Conservation (phyloP, 2,797 vertebrate genomes). For the Vespertilio murinus region DNA sequence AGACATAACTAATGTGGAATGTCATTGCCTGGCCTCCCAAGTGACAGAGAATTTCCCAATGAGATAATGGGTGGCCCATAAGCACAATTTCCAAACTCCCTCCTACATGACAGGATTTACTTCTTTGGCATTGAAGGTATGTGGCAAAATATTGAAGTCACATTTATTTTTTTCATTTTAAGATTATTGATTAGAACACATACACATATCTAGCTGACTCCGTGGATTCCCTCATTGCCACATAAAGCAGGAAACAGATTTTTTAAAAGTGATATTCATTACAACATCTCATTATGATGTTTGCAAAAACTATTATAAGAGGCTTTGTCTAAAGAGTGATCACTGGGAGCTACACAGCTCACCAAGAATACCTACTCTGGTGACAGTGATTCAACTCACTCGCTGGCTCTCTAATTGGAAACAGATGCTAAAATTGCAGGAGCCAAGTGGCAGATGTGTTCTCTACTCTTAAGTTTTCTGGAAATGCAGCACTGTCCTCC, state of each 20-base stretch:
- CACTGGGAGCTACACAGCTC: neutral
- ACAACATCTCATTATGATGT: neutral
- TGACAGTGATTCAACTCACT: neutral
- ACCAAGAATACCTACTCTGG: neutral
- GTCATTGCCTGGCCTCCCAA: neutral
- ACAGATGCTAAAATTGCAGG: neutral
- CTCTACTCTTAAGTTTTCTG: neutral
- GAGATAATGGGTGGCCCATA: neutral
- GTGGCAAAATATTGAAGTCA: neutral
- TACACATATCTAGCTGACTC: neutral
- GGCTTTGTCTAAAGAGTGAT: neutral
- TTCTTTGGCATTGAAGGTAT: neutral
- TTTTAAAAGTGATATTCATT: neutral
- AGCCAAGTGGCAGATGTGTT: neutral
- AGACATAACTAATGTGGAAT: neutral
- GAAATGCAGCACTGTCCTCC: neutral
- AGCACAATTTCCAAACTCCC: neutral
- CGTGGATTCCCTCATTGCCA: neutral
- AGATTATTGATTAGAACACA: neutral
- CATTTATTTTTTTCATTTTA: neutral
- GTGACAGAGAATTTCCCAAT: neutral
- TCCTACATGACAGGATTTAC: neutral
- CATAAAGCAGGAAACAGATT: neutral
- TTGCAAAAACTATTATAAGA: neutral
- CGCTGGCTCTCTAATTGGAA: neutral